Evolutionary conservation across 1,140 invertebrate species (phyloP).

Genomic region (Bradysia coprophila): DNA sequence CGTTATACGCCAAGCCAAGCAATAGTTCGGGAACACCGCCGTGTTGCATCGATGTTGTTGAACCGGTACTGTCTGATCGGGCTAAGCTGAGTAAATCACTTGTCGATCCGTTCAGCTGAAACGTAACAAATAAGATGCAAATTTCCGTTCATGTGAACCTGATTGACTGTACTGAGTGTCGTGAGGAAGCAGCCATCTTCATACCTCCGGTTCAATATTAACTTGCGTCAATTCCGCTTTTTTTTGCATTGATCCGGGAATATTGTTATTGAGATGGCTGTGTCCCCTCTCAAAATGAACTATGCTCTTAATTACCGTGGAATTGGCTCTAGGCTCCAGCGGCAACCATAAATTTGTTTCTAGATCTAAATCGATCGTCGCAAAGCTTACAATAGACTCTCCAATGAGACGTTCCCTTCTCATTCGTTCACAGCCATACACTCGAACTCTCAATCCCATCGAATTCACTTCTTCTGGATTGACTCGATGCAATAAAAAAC

Average conservation of each 20-base stretch:
- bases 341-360: slow-evolving; percentile 80
- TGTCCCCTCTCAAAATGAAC: too few species aligned
- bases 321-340: slow-evolving; percentile 60
- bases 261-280: too few species aligned
- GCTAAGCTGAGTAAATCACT: slow-evolving; percentile 60
- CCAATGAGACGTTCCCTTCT: slow-evolving; percentile 75
- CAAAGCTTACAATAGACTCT: slow-evolving; percentile 76
- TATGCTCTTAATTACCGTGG: too few species aligned
- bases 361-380: slow-evolving; percentile 67
- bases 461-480: slow-evolving; percentile 86
- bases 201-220: too few species aligned
- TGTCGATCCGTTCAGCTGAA: slow-evolving; percentile 23
- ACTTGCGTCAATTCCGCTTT: too few species aligned
- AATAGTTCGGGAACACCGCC: slow-evolving; percentile 79
- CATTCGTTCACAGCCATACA: slow-evolving; percentile 82
- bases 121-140: too few species aligned
- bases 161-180: too few species aligned
- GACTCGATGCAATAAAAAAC: slow-evolving; percentile 75
- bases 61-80: slow-evolving; percentile 79
- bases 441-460: slow-evolving; percentile 73
- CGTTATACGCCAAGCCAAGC: slow-evolving; percentile 77
- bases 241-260: too few species aligned
- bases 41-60: slow-evolving; percentile 79
- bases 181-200: too few species aligned
- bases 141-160: too few species aligned